Conservation (phyloP, 2,888 invertebrate species). For the Nudaria mundana region DNA sequence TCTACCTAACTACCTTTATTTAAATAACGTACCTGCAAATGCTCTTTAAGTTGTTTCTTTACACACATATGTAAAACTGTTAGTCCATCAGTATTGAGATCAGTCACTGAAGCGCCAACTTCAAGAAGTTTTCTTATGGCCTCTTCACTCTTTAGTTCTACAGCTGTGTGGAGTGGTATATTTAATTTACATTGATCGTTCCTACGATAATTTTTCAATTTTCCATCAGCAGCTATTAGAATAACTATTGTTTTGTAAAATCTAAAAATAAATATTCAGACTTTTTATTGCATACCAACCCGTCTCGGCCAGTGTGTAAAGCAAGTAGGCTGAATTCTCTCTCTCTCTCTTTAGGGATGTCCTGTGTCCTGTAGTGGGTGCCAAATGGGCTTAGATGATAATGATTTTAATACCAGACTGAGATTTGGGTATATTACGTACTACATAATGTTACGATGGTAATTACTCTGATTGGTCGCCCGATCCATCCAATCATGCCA, state of each 20-base stretch:
- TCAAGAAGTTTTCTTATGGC: slow-evolving; percentile 13
- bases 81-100: slow-evolving; percentile 35
- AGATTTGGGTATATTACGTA: too few relatives aligned
- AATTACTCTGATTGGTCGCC: too few relatives aligned
- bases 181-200: slow-evolving; percentile 10
- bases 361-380: too few relatives aligned
- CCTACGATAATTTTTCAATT: slow-evolving; percentile 1
- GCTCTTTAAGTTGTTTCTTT: slow-evolving; percentile 35
- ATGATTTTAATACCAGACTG: too few relatives aligned
- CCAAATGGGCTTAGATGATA: too few relatives aligned
- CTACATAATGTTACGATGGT: too few relatives aligned
- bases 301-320: too few relatives aligned
- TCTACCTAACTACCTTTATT: too few relatives aligned
- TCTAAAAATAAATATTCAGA: not conserved
- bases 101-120: slow-evolving; percentile 12
- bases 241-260: not conserved
- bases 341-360: too few relatives aligned
- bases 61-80: slow-evolving; percentile 60
- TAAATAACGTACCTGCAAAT: slow-evolving; percentile 19
- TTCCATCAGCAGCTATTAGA: slow-evolving; percentile 14
- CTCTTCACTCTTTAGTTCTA: slow-evolving; percentile 21
- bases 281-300: too few relatives aligned
- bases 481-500: too few relatives aligned
- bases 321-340: too few relatives aligned
- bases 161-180: slow-evolving; percentile 29